phyloP scores from a whole-genome alignment of 2,113 vertebrate genomes.

The Silurus meridionalis region DNA sequence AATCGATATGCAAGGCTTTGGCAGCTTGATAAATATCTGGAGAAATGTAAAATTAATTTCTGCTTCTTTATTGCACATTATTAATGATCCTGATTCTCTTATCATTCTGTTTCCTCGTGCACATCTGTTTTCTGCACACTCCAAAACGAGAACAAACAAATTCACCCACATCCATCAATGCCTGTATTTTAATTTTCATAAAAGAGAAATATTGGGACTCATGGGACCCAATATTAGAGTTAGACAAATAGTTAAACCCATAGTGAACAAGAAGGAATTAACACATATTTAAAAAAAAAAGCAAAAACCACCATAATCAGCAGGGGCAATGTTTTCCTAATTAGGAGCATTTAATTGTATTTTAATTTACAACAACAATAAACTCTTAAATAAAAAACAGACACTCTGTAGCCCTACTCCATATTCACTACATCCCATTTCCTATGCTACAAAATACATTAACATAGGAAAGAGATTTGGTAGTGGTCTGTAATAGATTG shows the following conservation, averaged over 20 bases:
- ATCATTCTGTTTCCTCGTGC: neutral
- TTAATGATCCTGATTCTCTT: neutral
- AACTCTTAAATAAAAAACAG: neutral
- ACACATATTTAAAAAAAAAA: neutral
- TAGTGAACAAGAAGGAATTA: neutral
- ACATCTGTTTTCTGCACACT: neutral
- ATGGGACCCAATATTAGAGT: neutral
- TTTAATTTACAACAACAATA: neutral
- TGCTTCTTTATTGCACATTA: slow-evolving; percentile 34
- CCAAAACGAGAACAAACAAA: slow-evolving; percentile 19
- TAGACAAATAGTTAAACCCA: neutral
- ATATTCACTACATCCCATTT: neutral
- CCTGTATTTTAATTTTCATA: slow-evolving; percentile 48
- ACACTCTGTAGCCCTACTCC: neutral
- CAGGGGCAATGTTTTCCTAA: neutral
- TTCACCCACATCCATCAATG: slow-evolving; percentile 52
- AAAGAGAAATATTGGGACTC: neutral
- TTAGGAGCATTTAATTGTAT: neutral
- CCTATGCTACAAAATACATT: neutral
- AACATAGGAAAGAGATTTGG: neutral
- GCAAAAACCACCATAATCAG: neutral
- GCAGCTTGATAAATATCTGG: slow-evolving; percentile 32
- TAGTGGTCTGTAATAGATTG: neutral
- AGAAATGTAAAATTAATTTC: slow-evolving; percentile 26
- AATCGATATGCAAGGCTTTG: slow-evolving; percentile 54